Conservation (phyloP, 2,113 vertebrate genomes). For the Asarcornis scutulata region DNA sequence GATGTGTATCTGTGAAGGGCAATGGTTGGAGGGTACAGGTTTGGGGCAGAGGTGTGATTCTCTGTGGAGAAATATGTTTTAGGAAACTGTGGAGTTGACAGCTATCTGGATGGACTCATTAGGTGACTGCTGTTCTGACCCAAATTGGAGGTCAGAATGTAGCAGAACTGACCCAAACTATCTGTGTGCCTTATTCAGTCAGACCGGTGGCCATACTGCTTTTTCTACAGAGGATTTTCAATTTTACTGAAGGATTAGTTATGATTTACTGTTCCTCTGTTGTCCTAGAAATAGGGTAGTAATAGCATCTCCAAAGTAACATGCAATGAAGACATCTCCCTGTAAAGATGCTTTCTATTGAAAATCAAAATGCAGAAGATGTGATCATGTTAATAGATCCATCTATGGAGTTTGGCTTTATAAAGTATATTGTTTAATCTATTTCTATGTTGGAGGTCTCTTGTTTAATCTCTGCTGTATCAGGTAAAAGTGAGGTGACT, state of each 20-base stretch:
- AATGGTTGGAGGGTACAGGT: fast-evolving
- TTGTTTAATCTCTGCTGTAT: constrained; percentile 21
- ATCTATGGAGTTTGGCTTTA: not conserved
- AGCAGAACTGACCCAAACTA: not conserved
- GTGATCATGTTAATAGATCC: not conserved
- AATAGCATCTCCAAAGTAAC: not conserved
- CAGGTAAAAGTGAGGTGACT: not conserved
- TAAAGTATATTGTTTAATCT: constrained; percentile 36
- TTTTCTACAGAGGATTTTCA: not conserved
- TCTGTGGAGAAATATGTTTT: not conserved
- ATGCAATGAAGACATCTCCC: not conserved
- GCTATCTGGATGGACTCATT: fast-evolving
- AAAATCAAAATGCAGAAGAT: not conserved
- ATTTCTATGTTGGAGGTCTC: constrained; percentile 22
- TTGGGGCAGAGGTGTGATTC: not conserved
- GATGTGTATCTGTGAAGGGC: not conserved
- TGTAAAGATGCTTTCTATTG: not conserved
- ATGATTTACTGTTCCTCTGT: not conserved
- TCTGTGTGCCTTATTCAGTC: fast-evolving
- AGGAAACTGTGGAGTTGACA: not conserved
- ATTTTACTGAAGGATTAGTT: not conserved
- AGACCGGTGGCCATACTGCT: not conserved
- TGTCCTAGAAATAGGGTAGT: not conserved
- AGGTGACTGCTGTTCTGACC: not conserved
- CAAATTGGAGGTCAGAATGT: not conserved